Base-by-base conservation (phyloP, 2,113 vertebrate genomes). In the Silurus meridionalis region DNA sequence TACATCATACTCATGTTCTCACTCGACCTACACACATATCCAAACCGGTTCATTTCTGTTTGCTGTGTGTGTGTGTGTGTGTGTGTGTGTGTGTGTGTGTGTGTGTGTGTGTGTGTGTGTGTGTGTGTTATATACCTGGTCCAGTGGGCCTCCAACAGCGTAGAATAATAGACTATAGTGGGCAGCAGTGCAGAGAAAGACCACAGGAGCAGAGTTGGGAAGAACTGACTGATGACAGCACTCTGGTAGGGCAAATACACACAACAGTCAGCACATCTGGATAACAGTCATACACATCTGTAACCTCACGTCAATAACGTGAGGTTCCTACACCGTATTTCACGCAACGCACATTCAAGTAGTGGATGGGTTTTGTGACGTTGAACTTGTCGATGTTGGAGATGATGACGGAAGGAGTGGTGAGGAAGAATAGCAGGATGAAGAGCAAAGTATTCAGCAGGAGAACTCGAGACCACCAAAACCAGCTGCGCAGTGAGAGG, bases 151-250 rank as follows among this genome's bases (percentile, higher is more conserved):
- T 99, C 98, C 90, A 96, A 92, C 53, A 99, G 90, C 0, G 97
- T 97, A 28, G 97, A 99, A n/a, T 98, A 99, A 91, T 97, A 98
- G 6, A 99, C 97, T 0, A 98, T 83, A 14, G 96, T 95, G 0
- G 98, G 98, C 13, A 99, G 92, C 82, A 99, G 91, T 0, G 98
- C 95, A 0, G 97, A 97, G 93, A 99, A 98, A 82, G 95, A 92
- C 97, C 97, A 99, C 84, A 99, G 95, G 79, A 99, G 92, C 53
- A 99, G 89, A 0, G 98, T 99, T n/a, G 98, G 98, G 91, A 99
- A 97, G 94, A 99, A 99, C 91, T 99, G 98, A 90, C 96, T 99
- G 95, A 99, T 84, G 3, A 99, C 46, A 0, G 98, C 97, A 91
- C 95, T 95, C 98, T 99, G 90, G 23, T 5, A 4, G 17, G 55